Percentiles rank a stretch among this genome's conserved stretches.
Conservation (phyloP, 2,113 vertebrate species). For the Cervus canadensis region DNA sequence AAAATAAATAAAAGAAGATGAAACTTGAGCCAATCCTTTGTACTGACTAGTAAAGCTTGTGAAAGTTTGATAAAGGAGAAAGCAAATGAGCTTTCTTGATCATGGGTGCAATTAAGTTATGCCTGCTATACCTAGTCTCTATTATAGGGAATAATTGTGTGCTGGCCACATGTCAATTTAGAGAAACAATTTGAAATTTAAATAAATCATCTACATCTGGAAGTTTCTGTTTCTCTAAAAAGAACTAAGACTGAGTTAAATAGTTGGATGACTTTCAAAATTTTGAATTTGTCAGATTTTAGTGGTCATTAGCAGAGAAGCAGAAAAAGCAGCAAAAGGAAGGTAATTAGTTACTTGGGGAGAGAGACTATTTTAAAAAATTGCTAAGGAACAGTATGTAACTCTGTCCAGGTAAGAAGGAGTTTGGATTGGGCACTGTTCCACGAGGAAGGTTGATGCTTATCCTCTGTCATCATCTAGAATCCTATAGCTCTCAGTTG, state of each 20-base stretch:
- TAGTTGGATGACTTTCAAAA: constrained; percentile 45
- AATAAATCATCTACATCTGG: constrained; percentile 51
- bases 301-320: not conserved
- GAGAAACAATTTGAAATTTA: constrained; percentile 29
- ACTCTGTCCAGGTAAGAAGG: not conserved
- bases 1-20: constrained; percentile 8
- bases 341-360: not conserved
- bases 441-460: not conserved
- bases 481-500: not conserved
- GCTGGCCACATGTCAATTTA: constrained; percentile 29
- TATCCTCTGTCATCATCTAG: not conserved
- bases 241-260: not conserved
- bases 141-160: constrained; percentile 24
- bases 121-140: not conserved
- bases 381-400: not conserved
- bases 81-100: constrained; percentile 20
- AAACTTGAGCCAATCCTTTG: not conserved
- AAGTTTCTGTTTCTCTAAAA: constrained; percentile 26
- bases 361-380: not conserved
- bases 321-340: not conserved
- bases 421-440: not conserved
- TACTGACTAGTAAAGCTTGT: not conserved
- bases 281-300: constrained; percentile 47
- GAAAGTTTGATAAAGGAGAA: not conserved
- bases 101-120: not conserved